Evolutionary conservation across 1,140 invertebrate genomes (phyloP), one percentile per base, ranked within the genome.

Genomic region (Leptopilina boulardi): DNA sequence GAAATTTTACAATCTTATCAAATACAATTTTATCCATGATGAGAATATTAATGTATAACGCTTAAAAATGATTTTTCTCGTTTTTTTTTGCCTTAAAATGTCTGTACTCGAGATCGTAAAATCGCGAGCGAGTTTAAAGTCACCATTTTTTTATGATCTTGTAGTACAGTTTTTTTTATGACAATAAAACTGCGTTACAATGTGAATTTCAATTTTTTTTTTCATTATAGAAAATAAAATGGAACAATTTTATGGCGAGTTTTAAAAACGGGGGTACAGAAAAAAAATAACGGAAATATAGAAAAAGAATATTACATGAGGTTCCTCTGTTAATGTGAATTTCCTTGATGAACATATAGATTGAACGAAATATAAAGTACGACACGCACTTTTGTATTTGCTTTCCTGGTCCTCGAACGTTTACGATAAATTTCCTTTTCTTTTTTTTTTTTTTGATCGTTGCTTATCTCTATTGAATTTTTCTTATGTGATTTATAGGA

Each of bases 351-450:
- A 30, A n/a, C n/a, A n/a, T n/a, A n/a, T n/a, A n/a, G 42, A 66
- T 78, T 19, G 51, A 76, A 81, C 59, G 77, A 78, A 70, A 77
- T 74, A 74, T 77, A 70, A 73, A 80, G 54, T 77, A 76, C 56
- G 54, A 75, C 42, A 76, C 34, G 34, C 66, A 66, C 77, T 75
- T n/a, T n/a, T 66, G 59, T 73, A 72, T 78, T 38, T 74, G n/a
- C 76, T 78, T 75, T 79, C 78, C 75, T 76, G 59, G 78, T 79
- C 71, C 47, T 73, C 56, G 59, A 66, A 66, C 23, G 23, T 66
- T 34, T 23, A n/a, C 26, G 59, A 66, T n/a, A 51, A 51, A 38
- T 38, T 38, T 38, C 5, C 34, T 8, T 38, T 38, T 38, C 34
- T 38, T 38, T 51, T 51, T 51, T 18, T 66, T 5, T 23, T 66